Evolutionary conservation across 2,113 vertebrate genomes (phyloP).

Genomic region (Polypterus senegalus): DNA sequence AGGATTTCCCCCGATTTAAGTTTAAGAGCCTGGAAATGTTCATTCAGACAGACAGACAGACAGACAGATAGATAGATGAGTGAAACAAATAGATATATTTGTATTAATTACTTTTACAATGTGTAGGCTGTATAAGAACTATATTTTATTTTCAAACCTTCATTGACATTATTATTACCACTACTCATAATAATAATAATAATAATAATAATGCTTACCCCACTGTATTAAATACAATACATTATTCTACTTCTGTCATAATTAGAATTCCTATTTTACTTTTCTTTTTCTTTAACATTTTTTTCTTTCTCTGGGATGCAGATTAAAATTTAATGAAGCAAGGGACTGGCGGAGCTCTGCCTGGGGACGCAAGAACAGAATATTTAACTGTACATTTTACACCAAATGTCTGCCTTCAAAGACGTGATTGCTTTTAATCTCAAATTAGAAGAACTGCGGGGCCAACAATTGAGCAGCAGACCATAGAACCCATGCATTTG

Average conservation of each 20-base stretch:
- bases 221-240: conserved; percentile 12
- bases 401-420: conserved; percentile 94
- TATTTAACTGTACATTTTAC: conserved; percentile 99
- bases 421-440: conserved; percentile 82
- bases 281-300: conserved; percentile 49
- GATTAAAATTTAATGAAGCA: conserved; percentile 98
- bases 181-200: neutral
- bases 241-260: conserved; percentile 51
- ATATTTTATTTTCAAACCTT: too few species aligned
- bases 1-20: conserved; percentile 58
- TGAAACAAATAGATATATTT: too few species aligned
- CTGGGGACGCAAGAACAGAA: conserved; percentile 84
- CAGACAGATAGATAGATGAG: conserved; percentile 19
- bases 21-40: conserved; percentile 60
- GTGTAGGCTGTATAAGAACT: too few species aligned
- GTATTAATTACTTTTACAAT: too few species aligned
- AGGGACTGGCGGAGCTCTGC: conserved; percentile 83
- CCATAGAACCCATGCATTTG: conserved; percentile 34
- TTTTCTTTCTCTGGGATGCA: conserved; percentile 81
- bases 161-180: too few species aligned
- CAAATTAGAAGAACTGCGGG: conserved; percentile 74
- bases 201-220: conserved; percentile 9
- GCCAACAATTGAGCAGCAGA: conserved; percentile 65
- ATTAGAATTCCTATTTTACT: conserved; percentile 61
- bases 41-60: conserved; percentile 40